phyloP scores from a whole-genome alignment of 2,113 vertebrate genomes.

The Syngnathus scovelli region DNA sequence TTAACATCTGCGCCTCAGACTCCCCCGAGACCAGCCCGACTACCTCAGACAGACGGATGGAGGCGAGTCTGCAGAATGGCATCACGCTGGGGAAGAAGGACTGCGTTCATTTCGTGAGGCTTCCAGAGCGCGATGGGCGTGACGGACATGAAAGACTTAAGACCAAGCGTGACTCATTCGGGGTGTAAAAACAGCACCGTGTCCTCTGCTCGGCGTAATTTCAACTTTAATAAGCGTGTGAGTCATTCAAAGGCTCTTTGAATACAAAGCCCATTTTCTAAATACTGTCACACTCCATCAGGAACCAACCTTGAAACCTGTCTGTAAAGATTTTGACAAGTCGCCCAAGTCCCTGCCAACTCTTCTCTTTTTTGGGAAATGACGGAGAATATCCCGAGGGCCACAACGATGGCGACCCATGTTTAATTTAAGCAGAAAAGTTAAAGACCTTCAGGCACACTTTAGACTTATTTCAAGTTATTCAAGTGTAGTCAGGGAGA shows the following conservation, averaged over 20 bases:
- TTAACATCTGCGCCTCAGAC: background rate
- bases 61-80: background rate
- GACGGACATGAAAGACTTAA: background rate
- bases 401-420: constrained; percentile 15
- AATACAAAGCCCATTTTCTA: background rate
- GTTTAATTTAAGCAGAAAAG: constrained; percentile 53
- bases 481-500: constrained; percentile 28
- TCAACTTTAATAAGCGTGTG: constrained; percentile 5
- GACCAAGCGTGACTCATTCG: background rate
- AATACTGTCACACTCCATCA: background rate
- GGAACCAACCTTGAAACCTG: background rate
- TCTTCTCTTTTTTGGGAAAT: background rate
- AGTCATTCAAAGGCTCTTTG: background rate
- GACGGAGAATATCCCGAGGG: constrained; percentile 18
- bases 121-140: background rate
- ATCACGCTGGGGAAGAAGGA: background rate
- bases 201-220: background rate
- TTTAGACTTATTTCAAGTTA: constrained; percentile 28
- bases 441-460: constrained; percentile 18
- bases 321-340: background rate
- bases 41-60: background rate
- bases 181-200: background rate
- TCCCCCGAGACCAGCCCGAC: background rate
- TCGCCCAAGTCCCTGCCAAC: background rate
- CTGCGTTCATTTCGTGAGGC: background rate